Evolutionary conservation across 2,888 invertebrate genomes (phyloP).

Genomic region (Apamea crenata): DNA sequence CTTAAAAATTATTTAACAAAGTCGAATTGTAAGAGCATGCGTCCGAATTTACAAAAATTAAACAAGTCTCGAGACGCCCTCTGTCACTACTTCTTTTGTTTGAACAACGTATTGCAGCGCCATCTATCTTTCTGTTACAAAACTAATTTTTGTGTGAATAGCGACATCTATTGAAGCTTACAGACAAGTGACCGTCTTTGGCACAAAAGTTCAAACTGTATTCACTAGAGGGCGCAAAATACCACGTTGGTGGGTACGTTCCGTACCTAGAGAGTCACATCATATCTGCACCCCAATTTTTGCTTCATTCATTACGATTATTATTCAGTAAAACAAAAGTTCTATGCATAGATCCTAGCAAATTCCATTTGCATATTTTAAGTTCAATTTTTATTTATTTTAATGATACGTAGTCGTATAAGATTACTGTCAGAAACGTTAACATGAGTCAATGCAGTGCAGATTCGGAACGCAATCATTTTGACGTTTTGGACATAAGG

Average conservation of each 20-base stretch:
- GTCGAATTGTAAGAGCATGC: background rate
- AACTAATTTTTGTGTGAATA: background rate
- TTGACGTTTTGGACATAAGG: conserved; percentile 41
- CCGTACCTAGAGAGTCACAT: background rate
- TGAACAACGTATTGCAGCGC: background rate
- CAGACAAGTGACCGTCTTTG: too few species aligned
- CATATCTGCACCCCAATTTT: too few species aligned
- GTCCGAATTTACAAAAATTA: background rate
- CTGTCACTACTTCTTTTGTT: background rate
- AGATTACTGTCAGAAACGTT: background rate
- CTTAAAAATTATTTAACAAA: background rate
- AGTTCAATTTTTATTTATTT: background rate
- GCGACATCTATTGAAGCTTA: conserved; percentile 30
- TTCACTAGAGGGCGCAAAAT: conserved; percentile 47
- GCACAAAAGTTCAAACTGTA: background rate
- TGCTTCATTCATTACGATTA: background rate
- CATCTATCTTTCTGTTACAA: conserved; percentile 24
- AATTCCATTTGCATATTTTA: background rate
- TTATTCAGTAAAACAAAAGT: background rate
- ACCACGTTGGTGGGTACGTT: conserved; percentile 16
- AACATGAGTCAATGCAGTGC: background rate
- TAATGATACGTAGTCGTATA: background rate
- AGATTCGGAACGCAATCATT: conserved; percentile 42
- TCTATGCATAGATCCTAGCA: background rate
- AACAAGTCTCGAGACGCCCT: background rate